phyloP scores from a whole-genome alignment of 2,888 invertebrate genomes.

The Hyppa rectilinea region DNA sequence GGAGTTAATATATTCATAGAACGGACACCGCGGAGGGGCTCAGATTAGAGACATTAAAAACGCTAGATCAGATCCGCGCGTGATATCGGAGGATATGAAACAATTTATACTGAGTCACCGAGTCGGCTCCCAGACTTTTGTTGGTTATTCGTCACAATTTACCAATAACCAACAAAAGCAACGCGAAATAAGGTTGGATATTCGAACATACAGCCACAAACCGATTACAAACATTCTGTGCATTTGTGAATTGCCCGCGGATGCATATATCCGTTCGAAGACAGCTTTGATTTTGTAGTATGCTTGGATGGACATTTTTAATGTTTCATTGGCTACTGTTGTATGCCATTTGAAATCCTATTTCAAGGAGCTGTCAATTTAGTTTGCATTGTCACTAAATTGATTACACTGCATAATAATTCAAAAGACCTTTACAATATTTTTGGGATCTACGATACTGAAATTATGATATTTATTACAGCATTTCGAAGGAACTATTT shows the following conservation, averaged over 20 bases:
- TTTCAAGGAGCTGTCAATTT: background rate
- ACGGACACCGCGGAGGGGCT: constrained; percentile 77
- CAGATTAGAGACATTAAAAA: constrained; percentile 83
- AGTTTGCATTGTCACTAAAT: background rate
- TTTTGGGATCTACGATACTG: background rate
- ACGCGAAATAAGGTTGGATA: background rate
- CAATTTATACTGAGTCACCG: constrained; percentile 74
- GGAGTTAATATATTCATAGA: constrained; percentile 88
- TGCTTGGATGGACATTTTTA: background rate
- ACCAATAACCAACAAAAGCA: constrained; percentile 26
- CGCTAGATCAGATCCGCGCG: constrained; percentile 73
- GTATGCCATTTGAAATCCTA: background rate
- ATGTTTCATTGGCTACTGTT: background rate
- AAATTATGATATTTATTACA: background rate
- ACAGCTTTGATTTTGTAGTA: background rate
- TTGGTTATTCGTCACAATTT: too few relatives aligned
- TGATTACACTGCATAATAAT: background rate
- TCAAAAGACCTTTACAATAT: too few relatives aligned
- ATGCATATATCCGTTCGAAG: constrained; percentile 3
- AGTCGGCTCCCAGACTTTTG: constrained; percentile 62
- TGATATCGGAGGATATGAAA: constrained; percentile 71
- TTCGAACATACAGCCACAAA: background rate
- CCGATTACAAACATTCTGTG: constrained; percentile 8
- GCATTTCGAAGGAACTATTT: constrained; percentile 13
- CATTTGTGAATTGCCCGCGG: background rate